Evolutionary conservation across 2,113 vertebrate genomes (phyloP), one percentile per base, ranked within the genome.

Genomic region (Lates calcarifer): DNA sequence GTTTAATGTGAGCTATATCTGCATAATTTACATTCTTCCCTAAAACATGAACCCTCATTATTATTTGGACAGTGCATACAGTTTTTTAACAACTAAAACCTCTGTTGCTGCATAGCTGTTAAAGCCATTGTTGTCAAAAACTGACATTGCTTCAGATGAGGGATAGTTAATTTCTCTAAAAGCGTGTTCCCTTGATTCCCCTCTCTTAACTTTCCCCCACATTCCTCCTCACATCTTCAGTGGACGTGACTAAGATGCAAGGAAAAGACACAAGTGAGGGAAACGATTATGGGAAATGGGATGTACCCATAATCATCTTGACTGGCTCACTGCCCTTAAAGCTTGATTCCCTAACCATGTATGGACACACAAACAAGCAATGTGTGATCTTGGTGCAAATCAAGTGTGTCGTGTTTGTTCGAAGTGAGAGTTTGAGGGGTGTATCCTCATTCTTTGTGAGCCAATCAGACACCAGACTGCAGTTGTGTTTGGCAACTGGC

Each of bases 401-500:
- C 31, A 69, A 28, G 33, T 26, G 51, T 41, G 15, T 6, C 20
- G 67, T 37, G n/a, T 53, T 58, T 58, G 28, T 20, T 20, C 39
- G 33, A 69, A 37, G 13, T 37, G 22, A 55, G 49, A 22, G 15
- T 70, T 41, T 70, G 22, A 60, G 20, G 1, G 39, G 24, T 22
- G 6, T 49, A 24, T 39, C 49, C 24, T 58, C 47, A 4, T 62
- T 65, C 26, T 12, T 18, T 61, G 51, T 71, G 55, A 64, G 75
- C 26, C 66, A 58, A 35, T 69, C 62, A 60, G 31, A 77, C 82
- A 73, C 51, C 49, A 72, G 18, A 55, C 73, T 70, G 41, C 63
- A 67, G 74, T 62, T 84, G 53, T 55, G 53, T 62, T 79, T 68
- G 78, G 56, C 67, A 79, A 65, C 14, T 82, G 43, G 15, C 55